A percentile compares a stretch with the other conserved stretches of the same genome.
Conservation (phyloP, 1,140 invertebrate species). For the Manduca sexta region DNA sequence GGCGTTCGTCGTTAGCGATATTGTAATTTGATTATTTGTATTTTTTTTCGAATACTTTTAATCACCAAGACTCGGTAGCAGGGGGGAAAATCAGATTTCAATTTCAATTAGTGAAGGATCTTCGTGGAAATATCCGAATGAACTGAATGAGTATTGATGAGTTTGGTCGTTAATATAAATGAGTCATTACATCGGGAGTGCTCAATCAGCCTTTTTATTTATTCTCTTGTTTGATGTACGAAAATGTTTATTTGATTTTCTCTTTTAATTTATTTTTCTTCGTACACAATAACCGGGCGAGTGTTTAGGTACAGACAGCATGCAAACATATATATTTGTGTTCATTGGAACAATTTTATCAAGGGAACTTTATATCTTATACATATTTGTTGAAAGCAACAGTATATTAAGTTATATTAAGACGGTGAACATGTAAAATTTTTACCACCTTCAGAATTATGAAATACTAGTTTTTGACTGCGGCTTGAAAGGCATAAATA, state of each 20-base stretch:
- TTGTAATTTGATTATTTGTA: conserved; percentile 74
- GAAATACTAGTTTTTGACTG: too few species aligned
- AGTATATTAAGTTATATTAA: too few species aligned
- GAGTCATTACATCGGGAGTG: conserved; percentile 41
- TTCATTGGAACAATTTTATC: too few species aligned
- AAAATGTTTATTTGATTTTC: conserved; percentile 10
- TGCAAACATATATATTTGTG: too few species aligned
- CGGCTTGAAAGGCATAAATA: too few species aligned
- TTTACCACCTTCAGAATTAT: too few species aligned
- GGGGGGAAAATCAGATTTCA: conserved; percentile 69
- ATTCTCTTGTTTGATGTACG: conserved; percentile 20
- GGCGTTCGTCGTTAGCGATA: conserved; percentile 65
- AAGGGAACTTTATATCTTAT: too few species aligned
- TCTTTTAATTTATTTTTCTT: not conserved
- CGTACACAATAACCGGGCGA: not conserved
- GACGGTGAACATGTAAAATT: too few species aligned
- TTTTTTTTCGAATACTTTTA: conserved; percentile 71
- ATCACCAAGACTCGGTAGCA: conserved; percentile 45
- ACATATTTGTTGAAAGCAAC: too few species aligned
- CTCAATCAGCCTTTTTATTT: conserved; percentile 42
- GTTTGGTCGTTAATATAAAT: conserved; percentile 60
- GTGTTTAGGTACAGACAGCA: too few species aligned
- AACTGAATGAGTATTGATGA: conserved; percentile 66
- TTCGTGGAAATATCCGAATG: conserved; percentile 52
- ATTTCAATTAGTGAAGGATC: conserved; percentile 69